A percentile compares a stretch with the other conserved stretches of the same genome.
Conservation (phyloP, 1,140 invertebrate species). For the Neodiprion lecontei region DNA sequence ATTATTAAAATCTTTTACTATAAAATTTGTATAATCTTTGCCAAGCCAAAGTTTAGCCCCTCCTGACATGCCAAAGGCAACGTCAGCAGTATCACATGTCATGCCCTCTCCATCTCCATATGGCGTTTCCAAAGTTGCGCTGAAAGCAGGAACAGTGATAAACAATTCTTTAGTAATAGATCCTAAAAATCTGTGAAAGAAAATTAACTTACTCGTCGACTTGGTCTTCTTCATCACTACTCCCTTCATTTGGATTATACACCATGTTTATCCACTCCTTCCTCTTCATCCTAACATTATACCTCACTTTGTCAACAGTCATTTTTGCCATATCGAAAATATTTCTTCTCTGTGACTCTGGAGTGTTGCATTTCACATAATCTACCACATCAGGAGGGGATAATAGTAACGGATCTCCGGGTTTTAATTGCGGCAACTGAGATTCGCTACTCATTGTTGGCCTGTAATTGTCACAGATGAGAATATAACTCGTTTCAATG, state of each 20-base stretch:
- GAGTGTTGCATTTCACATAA: slow-evolving; percentile 70
- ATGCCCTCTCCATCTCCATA: slow-evolving; percentile 34
- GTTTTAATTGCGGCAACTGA: slow-evolving; percentile 59
- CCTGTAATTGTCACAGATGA: slow-evolving; percentile 29
- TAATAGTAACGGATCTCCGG: slow-evolving; percentile 65
- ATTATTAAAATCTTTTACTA: slow-evolving; percentile 96
- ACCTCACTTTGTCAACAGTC: slow-evolving; percentile 65
- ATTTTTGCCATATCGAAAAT: slow-evolving; percentile 63
- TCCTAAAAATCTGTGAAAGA: neutral
- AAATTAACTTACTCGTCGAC: slow-evolving; percentile 61
- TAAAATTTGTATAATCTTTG: slow-evolving; percentile 98
- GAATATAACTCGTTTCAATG: slow-evolving; percentile 10
- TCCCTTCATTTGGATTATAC: slow-evolving; percentile 66
- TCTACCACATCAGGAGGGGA: slow-evolving; percentile 54
- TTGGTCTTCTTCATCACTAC: slow-evolving; percentile 57
- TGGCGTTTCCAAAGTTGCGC: slow-evolving; percentile 23
- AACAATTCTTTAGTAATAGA: neutral
- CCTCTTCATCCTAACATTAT: slow-evolving; percentile 65
- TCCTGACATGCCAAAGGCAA: slow-evolving; percentile 57
- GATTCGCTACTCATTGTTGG: slow-evolving; percentile 38
- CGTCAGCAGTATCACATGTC: slow-evolving; percentile 30
- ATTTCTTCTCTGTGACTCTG: slow-evolving; percentile 72
- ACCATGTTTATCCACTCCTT: slow-evolving; percentile 75
- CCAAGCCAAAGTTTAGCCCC: slow-evolving; percentile 94
- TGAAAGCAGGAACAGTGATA: slow-evolving; percentile 22